Base-by-base conservation (phyloP, 30 jellyfish, hydroid and myxozoan genomes). In the Nemopilema nomurai region DNA sequence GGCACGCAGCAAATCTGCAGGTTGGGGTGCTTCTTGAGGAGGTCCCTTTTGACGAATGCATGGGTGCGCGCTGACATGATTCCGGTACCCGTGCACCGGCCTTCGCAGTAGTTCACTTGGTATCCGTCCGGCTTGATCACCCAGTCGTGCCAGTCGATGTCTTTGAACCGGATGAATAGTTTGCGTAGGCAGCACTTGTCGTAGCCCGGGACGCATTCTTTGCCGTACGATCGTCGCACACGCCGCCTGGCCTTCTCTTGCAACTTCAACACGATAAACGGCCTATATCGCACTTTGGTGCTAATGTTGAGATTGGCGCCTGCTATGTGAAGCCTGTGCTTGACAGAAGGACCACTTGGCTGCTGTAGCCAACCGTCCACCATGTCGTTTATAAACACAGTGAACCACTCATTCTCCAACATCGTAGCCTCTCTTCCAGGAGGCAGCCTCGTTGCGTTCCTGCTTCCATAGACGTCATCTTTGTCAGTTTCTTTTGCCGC, bases 41-140 rank as follows among this genome's bases (percentile, higher is more conserved):
- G 49, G 28, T 82, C 32, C 30, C 52, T 28, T 51, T 83, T 83
- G 57, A 83, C 62, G 74, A 51, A 83, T 25, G 86, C 85, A 28
- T 83, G 92, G 28, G 76, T 68, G 62, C 41, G 30, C 4, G 80
- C 79, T 25, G 86, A 49, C 51, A 57, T 52, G 23, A 52, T 74
- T 16, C 87, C 93, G 16, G 77, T 29, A 9, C 84, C 84, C 25
- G 75, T 71, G 77, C 93, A 84, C 23, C 78, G 53, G 29, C 93
- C 93, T 50, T 84, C 93, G 87, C 93, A 84, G 77, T 84, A 74
- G 85, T 74, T 84, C 76, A 84, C 87, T 62, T 76, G 74, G 67
- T 32, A 74, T 22, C 87, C 87, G 23, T 31, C 50, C 0, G 93
- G 93, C 87, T 84, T 81, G 50, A 84, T 74, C 6, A 84, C 50